phyloP scores from a whole-genome alignment of 2,113 vertebrate species.

The Podilymbus podiceps region DNA sequence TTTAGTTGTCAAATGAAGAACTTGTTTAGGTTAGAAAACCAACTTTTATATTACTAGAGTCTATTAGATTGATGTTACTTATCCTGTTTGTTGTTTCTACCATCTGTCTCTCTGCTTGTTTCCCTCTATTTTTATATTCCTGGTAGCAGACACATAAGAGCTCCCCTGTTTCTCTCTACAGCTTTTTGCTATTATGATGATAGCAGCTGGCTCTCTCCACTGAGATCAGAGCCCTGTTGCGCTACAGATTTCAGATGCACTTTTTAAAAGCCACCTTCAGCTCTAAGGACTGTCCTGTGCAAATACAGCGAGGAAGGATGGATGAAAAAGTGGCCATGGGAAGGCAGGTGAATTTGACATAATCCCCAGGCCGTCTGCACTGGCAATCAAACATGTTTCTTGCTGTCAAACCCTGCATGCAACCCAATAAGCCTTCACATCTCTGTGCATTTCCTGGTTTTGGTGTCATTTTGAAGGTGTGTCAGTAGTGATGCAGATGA shows the following conservation, averaged over 20 bases:
- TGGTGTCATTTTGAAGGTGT: background rate
- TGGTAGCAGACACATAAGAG: background rate
- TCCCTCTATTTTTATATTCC: background rate
- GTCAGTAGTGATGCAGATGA: background rate
- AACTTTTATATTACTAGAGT: background rate
- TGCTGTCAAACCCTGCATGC: background rate
- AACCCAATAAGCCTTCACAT: background rate
- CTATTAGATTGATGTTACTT: background rate
- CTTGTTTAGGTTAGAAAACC: background rate
- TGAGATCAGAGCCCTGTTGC: background rate
- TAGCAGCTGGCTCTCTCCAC: background rate
- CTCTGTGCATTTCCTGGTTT: background rate
- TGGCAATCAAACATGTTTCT: background rate
- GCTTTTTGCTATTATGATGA: background rate
- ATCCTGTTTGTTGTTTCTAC: background rate
- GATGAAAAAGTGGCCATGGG: background rate
- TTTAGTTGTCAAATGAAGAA: background rate
- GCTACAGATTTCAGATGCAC: background rate
- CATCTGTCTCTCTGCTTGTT: background rate
- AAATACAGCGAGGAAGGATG: background rate
- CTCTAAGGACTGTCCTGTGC: background rate
- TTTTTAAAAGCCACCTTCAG: background rate
- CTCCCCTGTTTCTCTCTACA: background rate
- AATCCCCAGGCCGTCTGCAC: background rate
- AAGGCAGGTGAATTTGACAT: background rate